Base-by-base conservation (phyloP, 92 coral and sea anemone genomes). In the Actinostola sp. region DNA sequence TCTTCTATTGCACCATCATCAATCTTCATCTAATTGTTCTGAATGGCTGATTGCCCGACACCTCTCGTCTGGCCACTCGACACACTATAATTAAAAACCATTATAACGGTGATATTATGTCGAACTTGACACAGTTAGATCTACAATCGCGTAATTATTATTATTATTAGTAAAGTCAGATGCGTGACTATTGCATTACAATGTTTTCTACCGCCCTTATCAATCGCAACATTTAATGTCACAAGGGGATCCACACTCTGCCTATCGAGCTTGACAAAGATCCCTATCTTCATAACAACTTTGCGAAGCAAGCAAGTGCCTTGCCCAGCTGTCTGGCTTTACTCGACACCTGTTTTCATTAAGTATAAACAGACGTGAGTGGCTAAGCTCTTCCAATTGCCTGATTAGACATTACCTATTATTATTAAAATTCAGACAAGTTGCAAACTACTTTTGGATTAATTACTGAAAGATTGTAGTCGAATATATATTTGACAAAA, bases 201-300 rank as follows among this genome's bases (percentile, higher is more conserved):
- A 19, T 82, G 59, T 87, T 72, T 35, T 52, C 92, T 25, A 88
- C 82, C 49, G 82, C 74, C 0, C 81, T 87, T 0, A 76, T 82
- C n/a, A 88, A 88, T 53, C 36, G 73, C 53, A 46, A 88, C n/a
- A n/a, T n/a, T n/a, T 16, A 87, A 83, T 74, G 86, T 79, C 13
- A 78, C 79, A 38, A 46, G 86, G n/a, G 34, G 83, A 88, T 28
- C 63, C 77, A 2, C 39, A 74, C 25, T 74, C 89, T 10, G 62
- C 86, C 13, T 83, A 87, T 55, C 44, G 86, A 33, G 66, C 89
- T n/a, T 13, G 61, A 77, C 80, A 78, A 76, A 60, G 92, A 88
- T 83, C 73, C n/a, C n/a, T n/a, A n/a, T 88, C 62, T 57, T 82
- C 17, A 25, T 32, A 17, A n/a, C 73, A 7, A 41, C 75, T 12